phyloP scores from a whole-genome alignment of 2,797 vertebrate species.

The Octomys mimax region DNA sequence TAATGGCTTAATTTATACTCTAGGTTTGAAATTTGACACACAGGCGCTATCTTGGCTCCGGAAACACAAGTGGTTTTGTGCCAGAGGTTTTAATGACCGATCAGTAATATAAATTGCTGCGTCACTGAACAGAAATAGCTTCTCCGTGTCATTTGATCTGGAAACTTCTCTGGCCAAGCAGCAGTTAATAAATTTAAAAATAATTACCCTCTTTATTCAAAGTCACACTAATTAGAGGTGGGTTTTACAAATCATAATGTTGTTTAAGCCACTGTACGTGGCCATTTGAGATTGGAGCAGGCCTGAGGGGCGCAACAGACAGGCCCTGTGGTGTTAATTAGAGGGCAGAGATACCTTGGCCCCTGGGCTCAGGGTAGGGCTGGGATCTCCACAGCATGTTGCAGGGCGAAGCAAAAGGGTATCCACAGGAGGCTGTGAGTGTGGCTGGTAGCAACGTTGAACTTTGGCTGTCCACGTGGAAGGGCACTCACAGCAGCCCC shows the following conservation, averaged over 20 bases:
- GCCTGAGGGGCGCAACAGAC: conserved; percentile 60
- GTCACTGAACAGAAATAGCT: conserved; percentile 85
- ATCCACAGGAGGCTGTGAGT: not conserved
- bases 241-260: conserved; percentile 74
- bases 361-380: not conserved
- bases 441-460: not conserved
- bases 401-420: not conserved
- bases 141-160: conserved; percentile 73
- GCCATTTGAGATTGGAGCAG: conserved; percentile 9
- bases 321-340: conserved; percentile 14
- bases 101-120: conserved; percentile 84
- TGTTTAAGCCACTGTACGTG: conserved; percentile 22
- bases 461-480: not conserved
- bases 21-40: conserved; percentile 78
- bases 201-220: conserved; percentile 84
- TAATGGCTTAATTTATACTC: conserved; percentile 71
- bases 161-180: conserved; percentile 82
- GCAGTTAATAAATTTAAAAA: conserved; percentile 86
- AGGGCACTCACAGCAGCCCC: not conserved
- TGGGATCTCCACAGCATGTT: not conserved
- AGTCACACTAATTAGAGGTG: conserved; percentile 68
- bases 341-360: conserved; percentile 34
- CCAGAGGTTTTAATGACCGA: conserved; percentile 69
- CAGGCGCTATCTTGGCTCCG: conserved; percentile 79
- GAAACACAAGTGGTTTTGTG: conserved; percentile 64